Base-by-base conservation (phyloP, 1,140 invertebrate genomes). In the Episyrphus balteatus region DNA sequence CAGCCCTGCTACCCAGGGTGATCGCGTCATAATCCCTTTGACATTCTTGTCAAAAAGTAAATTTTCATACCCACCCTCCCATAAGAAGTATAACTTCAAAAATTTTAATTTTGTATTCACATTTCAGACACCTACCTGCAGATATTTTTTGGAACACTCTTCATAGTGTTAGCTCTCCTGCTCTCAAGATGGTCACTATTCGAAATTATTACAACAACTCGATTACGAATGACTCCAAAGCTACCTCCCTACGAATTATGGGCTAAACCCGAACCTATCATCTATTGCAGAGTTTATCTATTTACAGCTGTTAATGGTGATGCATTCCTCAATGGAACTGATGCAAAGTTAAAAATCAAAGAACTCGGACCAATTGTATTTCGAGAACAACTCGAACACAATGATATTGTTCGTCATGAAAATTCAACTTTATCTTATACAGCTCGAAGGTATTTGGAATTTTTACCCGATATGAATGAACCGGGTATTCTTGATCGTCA, bases 181-280 rank as follows among this genome's bases (percentile, higher is more conserved):
- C 21, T 26, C 21, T 26, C 8, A 5, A 26, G 8, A 26, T 26
- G 21, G 21, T 26, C 21, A 26, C 21, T 26, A 3, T 26, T 26
- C 21, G 21, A 26, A 3, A 26, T 47, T 62, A 69, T 2, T 58
- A 66, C 2, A 3, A 26, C 21, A 5, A 26, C 21, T 26, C 71
- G 75, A 47, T 54, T 78, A 12, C 69, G 70, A 51, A 78, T 80
- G 77, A 69, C 58, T 17, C 74, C 73, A 50, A 76, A 77, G 12
- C 53, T 79, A n/a, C 78, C 78, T 8, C 70, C 77, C 0, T 81
- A 63, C 54, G 75, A 79, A n/a, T 78, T 76, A 76, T 81, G 79
- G 79, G 56, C 62, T 1, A 68, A 69, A 47, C 21, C 21, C 9
- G 76, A 77, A 1, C 75, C 79, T 50, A 70, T 77, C 54, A 73